phyloP scores from a whole-genome alignment of 2,797 vertebrate genomes.

The Otolemur crassicaudatus region DNA sequence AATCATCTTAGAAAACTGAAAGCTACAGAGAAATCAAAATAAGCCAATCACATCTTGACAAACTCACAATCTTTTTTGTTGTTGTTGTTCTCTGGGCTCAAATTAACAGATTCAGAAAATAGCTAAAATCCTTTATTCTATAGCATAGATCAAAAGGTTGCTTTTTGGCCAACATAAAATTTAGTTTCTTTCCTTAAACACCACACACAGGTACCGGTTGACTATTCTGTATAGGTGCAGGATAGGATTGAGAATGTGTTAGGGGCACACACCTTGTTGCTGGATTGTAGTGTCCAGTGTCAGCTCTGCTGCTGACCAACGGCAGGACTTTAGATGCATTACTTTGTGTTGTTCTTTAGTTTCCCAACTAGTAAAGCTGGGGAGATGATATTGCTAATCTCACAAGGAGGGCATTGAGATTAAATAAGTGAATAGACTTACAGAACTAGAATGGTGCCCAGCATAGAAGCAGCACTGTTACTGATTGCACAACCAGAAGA shows the following conservation, averaged over 20 bases:
- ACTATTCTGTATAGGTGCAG: neutral
- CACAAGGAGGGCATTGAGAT: neutral
- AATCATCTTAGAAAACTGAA: conserved; percentile 20
- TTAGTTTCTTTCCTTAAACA: conserved; percentile 37
- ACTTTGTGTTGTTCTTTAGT: neutral
- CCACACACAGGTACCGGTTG: neutral
- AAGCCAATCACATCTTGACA: conserved; percentile 60
- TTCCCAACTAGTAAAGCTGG: neutral
- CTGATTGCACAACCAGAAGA: neutral
- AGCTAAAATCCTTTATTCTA: neutral
- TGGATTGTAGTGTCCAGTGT: neutral
- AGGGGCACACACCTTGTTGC: neutral
- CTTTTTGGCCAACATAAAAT: conserved; percentile 34
- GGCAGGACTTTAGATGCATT: neutral
- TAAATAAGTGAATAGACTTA: neutral
- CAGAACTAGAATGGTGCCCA: neutral
- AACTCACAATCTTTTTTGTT: conserved; percentile 28
- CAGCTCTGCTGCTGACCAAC: neutral
- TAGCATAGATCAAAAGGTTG: neutral
- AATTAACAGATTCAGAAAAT: conserved; percentile 34
- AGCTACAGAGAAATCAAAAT: conserved; percentile 61
- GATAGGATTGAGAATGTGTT: neutral
- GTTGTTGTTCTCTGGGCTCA: conserved; percentile 59
- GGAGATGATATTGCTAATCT: neutral
- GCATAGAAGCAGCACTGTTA: neutral